Conservation (phyloP, 2,113 vertebrate genomes). For the Hyla sarda region DNA sequence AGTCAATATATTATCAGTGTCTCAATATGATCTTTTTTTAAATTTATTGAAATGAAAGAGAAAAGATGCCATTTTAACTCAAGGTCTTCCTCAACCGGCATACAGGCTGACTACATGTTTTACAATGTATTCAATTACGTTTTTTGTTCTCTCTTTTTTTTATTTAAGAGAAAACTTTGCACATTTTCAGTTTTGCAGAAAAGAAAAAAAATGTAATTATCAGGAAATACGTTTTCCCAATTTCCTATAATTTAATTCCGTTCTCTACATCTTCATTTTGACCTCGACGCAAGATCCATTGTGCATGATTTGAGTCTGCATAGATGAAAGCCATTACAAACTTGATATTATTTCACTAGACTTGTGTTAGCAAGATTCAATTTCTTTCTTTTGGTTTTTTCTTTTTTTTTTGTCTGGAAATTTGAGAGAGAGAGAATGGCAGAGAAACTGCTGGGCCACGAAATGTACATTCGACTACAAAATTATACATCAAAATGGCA, state of each 20-base stretch:
- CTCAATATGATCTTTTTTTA: not conserved
- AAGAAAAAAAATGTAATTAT: slow-evolving; percentile 9
- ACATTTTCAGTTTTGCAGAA: not conserved
- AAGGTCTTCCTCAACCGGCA: not conserved
- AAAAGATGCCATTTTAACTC: not conserved
- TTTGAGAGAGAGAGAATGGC: slow-evolving; percentile 4
- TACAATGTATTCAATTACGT: not conserved
- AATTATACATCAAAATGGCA: slow-evolving; percentile 23
- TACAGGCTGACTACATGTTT: not conserved
- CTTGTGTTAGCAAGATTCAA: slow-evolving; percentile 31
- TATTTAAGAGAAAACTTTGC: not conserved
- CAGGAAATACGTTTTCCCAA: slow-evolving; percentile 30
- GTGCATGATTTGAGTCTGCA: slow-evolving; percentile 23
- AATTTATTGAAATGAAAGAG: not conserved
- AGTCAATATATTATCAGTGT: not conserved
- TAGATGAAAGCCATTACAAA: slow-evolving; percentile 50
- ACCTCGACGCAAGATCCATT: slow-evolving; percentile 11
- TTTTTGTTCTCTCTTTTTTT: not conserved
- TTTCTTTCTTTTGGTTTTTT: slow-evolving; percentile 26
- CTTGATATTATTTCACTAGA: slow-evolving; percentile 44
- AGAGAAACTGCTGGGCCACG: slow-evolving; percentile 33
- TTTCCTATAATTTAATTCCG: slow-evolving; percentile 27
- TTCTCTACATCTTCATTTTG: slow-evolving; percentile 4
- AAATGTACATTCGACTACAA: slow-evolving; percentile 22
- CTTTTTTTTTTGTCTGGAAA: slow-evolving; percentile 11